A percentile compares a stretch with the other conserved stretches of the same genome.
Conservation (phyloP, 2,113 vertebrate species). For the Albula glossodonta region DNA sequence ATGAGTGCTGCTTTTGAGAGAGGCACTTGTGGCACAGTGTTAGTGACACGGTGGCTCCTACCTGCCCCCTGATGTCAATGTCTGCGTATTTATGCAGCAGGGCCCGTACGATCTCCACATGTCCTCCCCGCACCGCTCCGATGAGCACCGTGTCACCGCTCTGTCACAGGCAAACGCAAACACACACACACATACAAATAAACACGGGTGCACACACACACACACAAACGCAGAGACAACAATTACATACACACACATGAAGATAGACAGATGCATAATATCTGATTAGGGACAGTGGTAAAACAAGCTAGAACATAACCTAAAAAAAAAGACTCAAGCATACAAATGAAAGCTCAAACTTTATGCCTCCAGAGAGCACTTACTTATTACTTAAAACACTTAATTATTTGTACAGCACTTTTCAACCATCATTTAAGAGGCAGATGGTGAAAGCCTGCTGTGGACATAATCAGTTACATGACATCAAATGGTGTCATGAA, state of each 20-base stretch:
- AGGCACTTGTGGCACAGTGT: neutral
- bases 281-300: neutral
- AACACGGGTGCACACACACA: neutral
- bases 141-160: slow-evolving; percentile 96
- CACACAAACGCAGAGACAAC: neutral
- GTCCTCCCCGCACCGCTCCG: slow-evolving; percentile 92
- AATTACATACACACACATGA: neutral
- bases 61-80: slow-evolving; percentile 95
- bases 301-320: neutral
- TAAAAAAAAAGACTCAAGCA: no score
- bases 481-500: neutral
- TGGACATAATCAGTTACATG: neutral
- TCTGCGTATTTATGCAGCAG: slow-evolving; percentile 96
- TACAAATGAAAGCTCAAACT: no score
- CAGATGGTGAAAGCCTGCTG: neutral
- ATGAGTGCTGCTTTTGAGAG: neutral
- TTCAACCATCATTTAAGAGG: neutral
- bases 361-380: no score
- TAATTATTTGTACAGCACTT: neutral
- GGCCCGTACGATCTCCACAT: slow-evolving; percentile 94
- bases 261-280: neutral
- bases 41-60: slow-evolving; percentile 43
- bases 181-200: slow-evolving; percentile 18
- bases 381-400: no score
- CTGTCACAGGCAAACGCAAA: slow-evolving; percentile 59